These are phyloP conservation scores for Archocentrus centrarchus DNA, from an alignment of 2,113 vertebrate genomes.

Conservation along the genomic window DNA sequence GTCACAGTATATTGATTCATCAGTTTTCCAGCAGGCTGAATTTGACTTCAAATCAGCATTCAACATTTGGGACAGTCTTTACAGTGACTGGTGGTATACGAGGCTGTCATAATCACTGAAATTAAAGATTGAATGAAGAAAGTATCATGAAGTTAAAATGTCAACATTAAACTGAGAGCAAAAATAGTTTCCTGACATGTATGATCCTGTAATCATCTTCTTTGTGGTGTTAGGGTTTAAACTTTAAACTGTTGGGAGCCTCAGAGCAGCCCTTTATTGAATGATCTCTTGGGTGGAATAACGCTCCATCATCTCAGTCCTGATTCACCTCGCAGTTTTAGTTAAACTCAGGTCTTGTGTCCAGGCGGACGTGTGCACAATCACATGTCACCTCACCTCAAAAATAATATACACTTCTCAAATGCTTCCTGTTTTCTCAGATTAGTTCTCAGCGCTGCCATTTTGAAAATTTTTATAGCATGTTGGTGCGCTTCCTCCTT, in stretches of 20 bases:
- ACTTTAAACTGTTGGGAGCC: not conserved
- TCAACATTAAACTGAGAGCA: not conserved
- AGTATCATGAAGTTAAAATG: not conserved
- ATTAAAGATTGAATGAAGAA: not conserved
- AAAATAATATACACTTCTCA: not conserved
- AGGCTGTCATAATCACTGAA: not conserved
- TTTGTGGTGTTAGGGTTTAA: not conserved
- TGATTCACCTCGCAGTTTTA: not conserved
- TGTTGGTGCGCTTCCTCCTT: not conserved
- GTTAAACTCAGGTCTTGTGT: not conserved
- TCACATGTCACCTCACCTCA: fast-evolving
- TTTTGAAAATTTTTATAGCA: no score
- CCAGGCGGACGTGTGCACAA: not conserved
- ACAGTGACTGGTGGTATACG: not conserved
- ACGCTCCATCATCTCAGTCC: not conserved
- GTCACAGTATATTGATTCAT: not conserved
- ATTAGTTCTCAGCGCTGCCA: no score
- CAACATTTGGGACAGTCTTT: not conserved
- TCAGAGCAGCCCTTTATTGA: not conserved
- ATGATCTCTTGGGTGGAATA: not conserved
- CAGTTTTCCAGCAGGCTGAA: not conserved
- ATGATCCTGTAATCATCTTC: not conserved
- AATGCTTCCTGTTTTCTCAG: no score
- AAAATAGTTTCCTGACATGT: not conserved
- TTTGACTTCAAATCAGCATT: not conserved